phyloP scores from a whole-genome alignment of 2,888 invertebrate species.

The Drosophila bunnanda region DNA sequence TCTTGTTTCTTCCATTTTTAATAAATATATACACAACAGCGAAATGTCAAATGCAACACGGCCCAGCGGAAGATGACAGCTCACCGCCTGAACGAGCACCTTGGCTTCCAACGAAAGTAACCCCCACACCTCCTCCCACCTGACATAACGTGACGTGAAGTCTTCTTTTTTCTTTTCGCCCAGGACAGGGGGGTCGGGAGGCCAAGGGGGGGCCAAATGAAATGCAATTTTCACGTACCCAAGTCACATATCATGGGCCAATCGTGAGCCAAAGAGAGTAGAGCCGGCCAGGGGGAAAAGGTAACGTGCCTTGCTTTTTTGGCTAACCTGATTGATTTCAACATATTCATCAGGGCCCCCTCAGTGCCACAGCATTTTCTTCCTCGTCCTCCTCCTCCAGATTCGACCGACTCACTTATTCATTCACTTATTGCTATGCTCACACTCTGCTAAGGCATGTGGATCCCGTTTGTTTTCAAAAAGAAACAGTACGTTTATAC shows the following conservation, averaged over 20 bases:
- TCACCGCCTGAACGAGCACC: conserved; percentile 15
- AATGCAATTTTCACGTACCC: conserved; percentile 78
- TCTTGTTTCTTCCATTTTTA: conserved; percentile 53
- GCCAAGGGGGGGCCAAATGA: conserved; percentile 38
- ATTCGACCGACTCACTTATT: conserved; percentile 15
- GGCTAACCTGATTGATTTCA: conserved; percentile 70
- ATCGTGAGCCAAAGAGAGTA: conserved; percentile 22
- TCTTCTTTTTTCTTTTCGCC: conserved; percentile 12
- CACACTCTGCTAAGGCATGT: conserved; percentile 35
- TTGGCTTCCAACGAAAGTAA: conserved; percentile 21
- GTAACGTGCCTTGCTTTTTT: conserved; percentile 37
- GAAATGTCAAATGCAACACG: conserved; percentile 75
- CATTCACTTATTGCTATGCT: conserved; percentile 31
- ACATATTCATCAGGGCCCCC: conserved; percentile 42
- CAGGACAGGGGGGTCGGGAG: neutral
- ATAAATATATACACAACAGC: conserved; percentile 65
- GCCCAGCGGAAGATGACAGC: conserved; percentile 47
- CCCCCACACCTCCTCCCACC: conserved; percentile 15
- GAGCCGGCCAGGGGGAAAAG: conserved; percentile 7
- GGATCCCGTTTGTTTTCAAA: conserved; percentile 39
- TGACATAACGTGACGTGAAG: conserved; percentile 56
- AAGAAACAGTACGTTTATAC: conserved; percentile 41
- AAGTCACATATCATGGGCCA: conserved; percentile 55
- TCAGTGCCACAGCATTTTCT: conserved; percentile 10
- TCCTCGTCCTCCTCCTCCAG: neutral